phyloP scores from a whole-genome alignment of 2,797 vertebrate genomes.

The Vespertilio murinus region DNA sequence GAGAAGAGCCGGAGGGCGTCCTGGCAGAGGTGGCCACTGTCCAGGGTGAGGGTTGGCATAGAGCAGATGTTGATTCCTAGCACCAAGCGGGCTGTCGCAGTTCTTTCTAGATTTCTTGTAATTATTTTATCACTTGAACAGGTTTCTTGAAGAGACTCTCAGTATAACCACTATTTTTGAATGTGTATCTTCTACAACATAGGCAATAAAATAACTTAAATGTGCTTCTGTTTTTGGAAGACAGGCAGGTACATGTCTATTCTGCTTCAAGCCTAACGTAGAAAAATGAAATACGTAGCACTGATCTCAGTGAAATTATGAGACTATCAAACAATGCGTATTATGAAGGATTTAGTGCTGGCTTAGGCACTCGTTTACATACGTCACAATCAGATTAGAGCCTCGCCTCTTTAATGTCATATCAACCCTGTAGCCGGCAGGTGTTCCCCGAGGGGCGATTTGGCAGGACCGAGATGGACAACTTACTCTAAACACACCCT shows the following conservation, averaged over 20 bases:
- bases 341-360: not conserved
- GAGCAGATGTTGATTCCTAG: not conserved
- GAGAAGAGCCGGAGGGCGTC: not conserved
- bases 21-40: not conserved
- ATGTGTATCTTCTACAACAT: slow-evolving; percentile 22
- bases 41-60: not conserved
- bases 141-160: slow-evolving; percentile 18
- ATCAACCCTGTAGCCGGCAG: slow-evolving; percentile 20
- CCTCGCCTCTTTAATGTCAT: not conserved
- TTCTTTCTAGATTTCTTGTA: not conserved
- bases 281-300: slow-evolving; percentile 20
- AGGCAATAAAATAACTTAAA: slow-evolving; percentile 44
- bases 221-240: slow-evolving; percentile 57
- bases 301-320: slow-evolving; percentile 11
- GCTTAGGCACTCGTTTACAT: slow-evolving; percentile 36
- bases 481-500: slow-evolving; percentile 1
- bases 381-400: slow-evolving; percentile 45
- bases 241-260: slow-evolving; percentile 11
- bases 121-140: slow-evolving; percentile 9
- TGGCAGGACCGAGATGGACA: slow-evolving; percentile 6
- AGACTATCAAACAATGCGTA: slow-evolving; percentile 7
- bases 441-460: slow-evolving; percentile 48
- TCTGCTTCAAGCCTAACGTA: slow-evolving; percentile 30
- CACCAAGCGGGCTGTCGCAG: not conserved
- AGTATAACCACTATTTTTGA: not conserved